Evolutionary conservation across 2,888 invertebrate genomes (phyloP).

Genomic region (Oscheius onirici): DNA sequence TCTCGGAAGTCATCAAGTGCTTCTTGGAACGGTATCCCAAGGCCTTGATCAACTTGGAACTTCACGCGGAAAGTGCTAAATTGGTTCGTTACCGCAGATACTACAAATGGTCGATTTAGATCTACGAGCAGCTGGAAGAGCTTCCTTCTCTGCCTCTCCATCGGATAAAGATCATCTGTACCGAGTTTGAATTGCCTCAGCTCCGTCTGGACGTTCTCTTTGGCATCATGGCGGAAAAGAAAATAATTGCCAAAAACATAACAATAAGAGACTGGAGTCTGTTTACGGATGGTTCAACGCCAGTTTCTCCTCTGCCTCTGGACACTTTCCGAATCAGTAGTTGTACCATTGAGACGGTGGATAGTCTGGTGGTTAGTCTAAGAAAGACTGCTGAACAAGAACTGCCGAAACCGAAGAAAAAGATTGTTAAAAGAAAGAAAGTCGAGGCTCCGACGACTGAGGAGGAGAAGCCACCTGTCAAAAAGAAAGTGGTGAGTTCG

Average conservation of each 20-base stretch:
- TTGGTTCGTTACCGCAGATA: slow-evolving; percentile 1
- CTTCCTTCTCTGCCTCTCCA: slow-evolving; percentile 44
- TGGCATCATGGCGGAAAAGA: slow-evolving; percentile 42
- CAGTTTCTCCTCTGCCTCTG: slow-evolving; percentile 46
- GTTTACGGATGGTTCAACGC: slow-evolving; percentile 50
- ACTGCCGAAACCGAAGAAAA: slow-evolving; percentile 41
- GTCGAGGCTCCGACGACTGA: slow-evolving; percentile 4
- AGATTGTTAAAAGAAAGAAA: slow-evolving; percentile 32
- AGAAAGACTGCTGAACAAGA: slow-evolving; percentile 35
- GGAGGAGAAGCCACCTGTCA: slow-evolving; percentile 15
- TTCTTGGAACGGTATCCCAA: slow-evolving; percentile 50
- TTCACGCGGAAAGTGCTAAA: slow-evolving; percentile 44
- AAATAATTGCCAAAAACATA: slow-evolving; percentile 52
- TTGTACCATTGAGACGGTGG: slow-evolving; percentile 54
- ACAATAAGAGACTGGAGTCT: slow-evolving; percentile 56
- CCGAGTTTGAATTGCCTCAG: slow-evolving; percentile 54
- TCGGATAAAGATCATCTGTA: slow-evolving; percentile 55
- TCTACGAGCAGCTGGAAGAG: slow-evolving; percentile 46
- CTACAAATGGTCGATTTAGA: slow-evolving; percentile 10
- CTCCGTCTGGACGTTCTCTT: slow-evolving; percentile 48
- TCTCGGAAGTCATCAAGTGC: slow-evolving; percentile 40
- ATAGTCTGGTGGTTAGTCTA: slow-evolving; percentile 43
- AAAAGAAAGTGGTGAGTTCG: slow-evolving; percentile 18
- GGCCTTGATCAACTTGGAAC: slow-evolving; percentile 46
- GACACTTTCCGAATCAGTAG: slow-evolving; percentile 52